Evolutionary conservation across 2,113 vertebrate species (phyloP).

Genomic region (Trinectes maculatus): DNA sequence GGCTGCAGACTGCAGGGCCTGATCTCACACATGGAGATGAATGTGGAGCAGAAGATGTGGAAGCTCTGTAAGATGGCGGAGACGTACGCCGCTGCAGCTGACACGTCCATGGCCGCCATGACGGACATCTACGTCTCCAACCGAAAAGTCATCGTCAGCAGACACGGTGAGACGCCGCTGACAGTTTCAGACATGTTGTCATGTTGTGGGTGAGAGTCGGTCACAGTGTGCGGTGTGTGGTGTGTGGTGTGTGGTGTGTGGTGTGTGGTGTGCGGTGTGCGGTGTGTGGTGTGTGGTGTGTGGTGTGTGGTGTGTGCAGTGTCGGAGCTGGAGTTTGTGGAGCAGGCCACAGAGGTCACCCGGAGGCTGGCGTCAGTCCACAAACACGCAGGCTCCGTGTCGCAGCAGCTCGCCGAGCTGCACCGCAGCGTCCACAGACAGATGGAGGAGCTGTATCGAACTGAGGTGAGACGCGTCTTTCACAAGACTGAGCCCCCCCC

Average conservation of each 20-base stretch:
- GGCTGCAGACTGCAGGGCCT: conserved; percentile 79
- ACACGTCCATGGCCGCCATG: conserved; percentile 49
- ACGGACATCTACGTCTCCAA: conserved; percentile 59
- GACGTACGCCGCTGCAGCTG: conserved; percentile 1
- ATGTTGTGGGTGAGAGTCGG: no score
- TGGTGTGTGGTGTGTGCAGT: no score
- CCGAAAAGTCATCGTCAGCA: conserved; percentile 54
- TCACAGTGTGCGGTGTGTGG: no score
- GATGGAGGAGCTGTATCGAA: conserved; percentile 54
- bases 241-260: no score
- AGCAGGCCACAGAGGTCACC: conserved; percentile 38
- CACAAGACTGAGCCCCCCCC: no score
- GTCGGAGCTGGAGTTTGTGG: conserved; percentile 60
- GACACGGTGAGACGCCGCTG: conserved; percentile 55
- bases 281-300: no score
- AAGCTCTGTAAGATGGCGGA: conserved; percentile 52
- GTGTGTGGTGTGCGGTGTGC: no score
- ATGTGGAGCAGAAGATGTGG: conserved; percentile 48
- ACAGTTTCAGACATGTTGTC: no score
- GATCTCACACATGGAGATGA: conserved; percentile 57
- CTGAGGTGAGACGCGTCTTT: conserved; percentile 76
- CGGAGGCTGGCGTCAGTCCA: conserved; percentile 63
- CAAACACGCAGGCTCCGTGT: conserved; percentile 47
- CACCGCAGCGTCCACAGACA: conserved; percentile 48
- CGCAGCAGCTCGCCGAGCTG: conserved; percentile 45